phyloP scores from a whole-genome alignment of 1,140 invertebrate genomes.

The Papilio glaucus region DNA sequence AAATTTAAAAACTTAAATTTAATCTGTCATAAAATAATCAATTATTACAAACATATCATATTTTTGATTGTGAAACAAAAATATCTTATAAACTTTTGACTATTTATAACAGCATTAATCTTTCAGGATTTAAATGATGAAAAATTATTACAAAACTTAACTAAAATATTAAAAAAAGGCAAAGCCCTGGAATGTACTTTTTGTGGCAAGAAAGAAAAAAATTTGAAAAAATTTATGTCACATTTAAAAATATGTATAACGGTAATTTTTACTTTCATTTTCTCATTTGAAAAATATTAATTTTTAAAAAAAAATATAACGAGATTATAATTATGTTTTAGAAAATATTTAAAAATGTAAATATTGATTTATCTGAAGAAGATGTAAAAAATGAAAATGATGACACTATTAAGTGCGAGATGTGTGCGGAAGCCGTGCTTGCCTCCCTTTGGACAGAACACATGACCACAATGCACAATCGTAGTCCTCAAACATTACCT shows the following conservation, averaged over 20 bases:
- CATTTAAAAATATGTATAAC: slow-evolving; percentile 46
- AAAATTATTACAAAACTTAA: slow-evolving; percentile 35
- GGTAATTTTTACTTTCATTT: slow-evolving; percentile 11
- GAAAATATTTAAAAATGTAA: slow-evolving; percentile 7
- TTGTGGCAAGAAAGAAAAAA: slow-evolving; percentile 42
- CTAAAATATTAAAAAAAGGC: slow-evolving; percentile 37
- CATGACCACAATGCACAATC: slow-evolving; percentile 45
- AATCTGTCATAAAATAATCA: no score
- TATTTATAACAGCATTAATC: background rate
- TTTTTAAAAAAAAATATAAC: background rate
- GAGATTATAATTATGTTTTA: background rate
- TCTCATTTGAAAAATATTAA: slow-evolving; percentile 9
- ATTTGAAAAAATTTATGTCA: slow-evolving; percentile 39
- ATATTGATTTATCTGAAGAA: background rate
- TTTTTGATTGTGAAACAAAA: no score
- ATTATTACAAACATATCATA: no score
- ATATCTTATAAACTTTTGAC: background rate
- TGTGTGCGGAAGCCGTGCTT: slow-evolving; percentile 55
- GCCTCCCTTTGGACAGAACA: slow-evolving; percentile 53
- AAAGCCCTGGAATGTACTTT: slow-evolving; percentile 43
- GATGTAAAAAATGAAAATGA: slow-evolving; percentile 2
- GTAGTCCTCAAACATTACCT: slow-evolving; percentile 37
- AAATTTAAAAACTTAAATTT: no score
- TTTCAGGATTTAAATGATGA: slow-evolving; percentile 42
- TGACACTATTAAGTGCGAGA: slow-evolving; percentile 47